A percentile compares a stretch with the other conserved stretches of the same genome.
These are phyloP conservation scores for Callocephalon fimbriatum DNA, from an alignment of 2,113 vertebrate species.

Conservation along the genomic window DNA sequence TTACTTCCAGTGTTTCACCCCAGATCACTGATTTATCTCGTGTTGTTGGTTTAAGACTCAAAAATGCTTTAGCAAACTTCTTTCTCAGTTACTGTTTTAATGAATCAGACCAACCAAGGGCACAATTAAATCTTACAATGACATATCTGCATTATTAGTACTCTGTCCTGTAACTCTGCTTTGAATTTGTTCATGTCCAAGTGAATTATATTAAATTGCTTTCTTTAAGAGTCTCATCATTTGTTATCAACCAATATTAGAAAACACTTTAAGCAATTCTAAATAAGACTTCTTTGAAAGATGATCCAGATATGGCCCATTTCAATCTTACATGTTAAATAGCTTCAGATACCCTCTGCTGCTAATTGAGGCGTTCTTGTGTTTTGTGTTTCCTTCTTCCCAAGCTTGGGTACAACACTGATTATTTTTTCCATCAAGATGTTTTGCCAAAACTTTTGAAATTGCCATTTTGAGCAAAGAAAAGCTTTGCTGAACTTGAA, in stretches of 20 bases:
- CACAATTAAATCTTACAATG: background rate
- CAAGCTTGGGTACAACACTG: background rate
- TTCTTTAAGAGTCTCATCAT: background rate
- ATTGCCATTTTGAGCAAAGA: background rate
- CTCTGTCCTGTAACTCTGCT: background rate
- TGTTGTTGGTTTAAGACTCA: background rate
- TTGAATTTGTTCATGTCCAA: background rate
- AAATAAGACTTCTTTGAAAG: background rate
- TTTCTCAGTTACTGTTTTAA: background rate
- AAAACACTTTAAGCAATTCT: background rate
- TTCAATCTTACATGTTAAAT: conserved; percentile 19
- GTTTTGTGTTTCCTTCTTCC: conserved; percentile 3
- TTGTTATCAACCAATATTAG: background rate
- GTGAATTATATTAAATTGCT: background rate
- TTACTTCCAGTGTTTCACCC: background rate
- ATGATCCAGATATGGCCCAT: background rate
- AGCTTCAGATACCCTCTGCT: background rate
- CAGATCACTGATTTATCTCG: background rate
- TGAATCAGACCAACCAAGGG: background rate
- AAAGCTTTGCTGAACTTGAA: background rate
- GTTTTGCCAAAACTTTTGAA: background rate
- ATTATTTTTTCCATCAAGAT: background rate
- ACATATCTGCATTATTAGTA: background rate
- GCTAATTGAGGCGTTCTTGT: background rate
- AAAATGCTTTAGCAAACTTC: background rate